A percentile compares a stretch with the other conserved stretches of the same genome.
phyloP scores from a whole-genome alignment of 2,113 vertebrate genomes.

The Ovibos moschatus region DNA sequence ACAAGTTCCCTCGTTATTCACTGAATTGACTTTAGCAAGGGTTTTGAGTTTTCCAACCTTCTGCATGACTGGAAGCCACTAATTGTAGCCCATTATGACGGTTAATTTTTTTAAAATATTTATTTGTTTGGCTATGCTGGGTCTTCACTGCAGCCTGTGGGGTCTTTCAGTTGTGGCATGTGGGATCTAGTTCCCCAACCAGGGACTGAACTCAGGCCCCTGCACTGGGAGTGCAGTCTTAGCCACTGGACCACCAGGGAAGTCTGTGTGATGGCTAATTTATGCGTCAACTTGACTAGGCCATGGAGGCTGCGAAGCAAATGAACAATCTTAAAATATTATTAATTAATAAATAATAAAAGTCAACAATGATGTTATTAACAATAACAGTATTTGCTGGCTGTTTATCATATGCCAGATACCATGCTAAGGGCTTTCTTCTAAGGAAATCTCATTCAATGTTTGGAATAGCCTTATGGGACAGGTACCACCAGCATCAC shows the following conservation, averaged over 20 bases:
- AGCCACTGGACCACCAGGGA: not conserved
- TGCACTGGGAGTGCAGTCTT: not conserved
- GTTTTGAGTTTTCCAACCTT: not conserved
- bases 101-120: not conserved
- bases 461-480: not conserved
- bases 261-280: not conserved
- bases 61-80: not conserved
- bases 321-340: not conserved
- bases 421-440: not conserved
- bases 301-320: not conserved
- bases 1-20: not conserved
- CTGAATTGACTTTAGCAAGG: not conserved
- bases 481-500: not conserved
- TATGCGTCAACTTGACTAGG: not conserved
- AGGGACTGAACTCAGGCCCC: not conserved
- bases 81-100: not conserved
- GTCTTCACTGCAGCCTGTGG: not conserved
- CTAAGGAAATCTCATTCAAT: not conserved
- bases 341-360: not conserved
- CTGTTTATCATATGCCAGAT: not conserved
- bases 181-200: not conserved
- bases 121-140: not conserved
- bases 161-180: not conserved
- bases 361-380: not conserved
- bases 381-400: not conserved